These are phyloP conservation scores for Cryptocephalus moraei DNA, from an alignment of 2,888 invertebrate genomes.

Conservation along the genomic window DNA sequence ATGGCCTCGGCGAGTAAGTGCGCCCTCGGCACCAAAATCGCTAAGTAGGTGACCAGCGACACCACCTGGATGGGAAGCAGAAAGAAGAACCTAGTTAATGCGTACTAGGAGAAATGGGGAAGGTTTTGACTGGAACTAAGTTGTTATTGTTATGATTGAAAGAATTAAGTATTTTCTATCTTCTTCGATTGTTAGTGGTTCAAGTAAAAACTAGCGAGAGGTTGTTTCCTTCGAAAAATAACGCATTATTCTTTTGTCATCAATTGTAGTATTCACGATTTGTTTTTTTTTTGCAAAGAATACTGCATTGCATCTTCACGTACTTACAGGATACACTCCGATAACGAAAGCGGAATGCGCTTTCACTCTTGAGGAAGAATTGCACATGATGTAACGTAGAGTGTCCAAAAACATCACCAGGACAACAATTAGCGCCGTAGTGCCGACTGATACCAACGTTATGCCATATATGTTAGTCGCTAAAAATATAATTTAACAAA, in stretches of 20 bases:
- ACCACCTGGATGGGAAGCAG: constrained; percentile 41
- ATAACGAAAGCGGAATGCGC: constrained; percentile 47
- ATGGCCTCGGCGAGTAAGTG: constrained; percentile 57
- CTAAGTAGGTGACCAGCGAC: constrained; percentile 45
- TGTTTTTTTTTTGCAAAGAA: too few relatives aligned
- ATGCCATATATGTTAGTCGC: constrained; percentile 49
- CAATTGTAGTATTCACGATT: too few relatives aligned
- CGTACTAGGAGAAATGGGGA: background rate
- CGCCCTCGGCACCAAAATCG: constrained; percentile 51
- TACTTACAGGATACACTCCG: constrained; percentile 55
- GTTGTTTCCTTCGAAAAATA: too few relatives aligned
- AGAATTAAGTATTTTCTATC: too few relatives aligned
- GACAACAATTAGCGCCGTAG: constrained; percentile 40
- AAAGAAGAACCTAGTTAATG: background rate
- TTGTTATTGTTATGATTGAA: too few relatives aligned
- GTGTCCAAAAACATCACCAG: constrained; percentile 46
- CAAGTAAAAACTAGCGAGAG: too few relatives aligned
- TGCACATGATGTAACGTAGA: constrained; percentile 43
- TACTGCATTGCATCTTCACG: background rate
- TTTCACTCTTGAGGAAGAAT: constrained; percentile 44
- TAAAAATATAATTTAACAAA: constrained; percentile 27
- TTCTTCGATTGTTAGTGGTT: too few relatives aligned
- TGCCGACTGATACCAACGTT: constrained; percentile 44
- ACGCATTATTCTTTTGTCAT: too few relatives aligned
- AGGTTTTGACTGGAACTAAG: too few relatives aligned